Base-by-base conservation (phyloP, 2,888 invertebrate genomes). In the Baronia brevicornis region DNA sequence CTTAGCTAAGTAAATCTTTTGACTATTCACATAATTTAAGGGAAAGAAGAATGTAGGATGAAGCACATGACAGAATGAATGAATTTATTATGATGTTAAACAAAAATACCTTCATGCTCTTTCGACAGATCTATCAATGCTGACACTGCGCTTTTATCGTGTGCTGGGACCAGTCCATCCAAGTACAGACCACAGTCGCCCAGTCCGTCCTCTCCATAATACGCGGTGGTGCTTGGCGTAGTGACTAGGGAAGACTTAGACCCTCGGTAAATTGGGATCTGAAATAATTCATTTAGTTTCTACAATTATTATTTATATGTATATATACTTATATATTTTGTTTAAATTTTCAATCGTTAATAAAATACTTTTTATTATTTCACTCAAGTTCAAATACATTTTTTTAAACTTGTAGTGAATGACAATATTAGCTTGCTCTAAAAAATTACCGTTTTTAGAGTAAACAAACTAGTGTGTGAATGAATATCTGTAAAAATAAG, bases 211-310 rank as follows among this genome's bases (percentile, higher is more conserved):
- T 57, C 50, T 0, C 93, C 93, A 44, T 85, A 92, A 43, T 75
- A 70, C 6, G 65, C 49, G 0, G 51, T 55, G 1, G 56, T 49
- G 4, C 55, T 24, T 5, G 73, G 65, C 3, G 77, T 75, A 3
- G 46, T 64, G 2, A 87, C 60, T 12, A 87, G 43, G 7, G 87
- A 74, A 2, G 78, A 63, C 29, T 75, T 65, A 0, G 89, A 86
- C 5, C 93, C 93, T 65, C 86, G 74, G 56, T 86, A 91, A 24
- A 93, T 88, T 22, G 92, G 92, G 34, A 92, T 87, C 92, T 92
- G 50, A 8, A 67, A 38, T 9, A 43, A 34, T 24, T 26, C 38
- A 41, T 2, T 21, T 6, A 17, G 7, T 7, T 25, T 13, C 3
- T 21, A 7, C 14, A 21, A n/a, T 4, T 1, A n/a, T 18, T n/a